Evolutionary conservation across 2,113 vertebrate genomes (phyloP).

Genomic region (Aramus guarauna): DNA sequence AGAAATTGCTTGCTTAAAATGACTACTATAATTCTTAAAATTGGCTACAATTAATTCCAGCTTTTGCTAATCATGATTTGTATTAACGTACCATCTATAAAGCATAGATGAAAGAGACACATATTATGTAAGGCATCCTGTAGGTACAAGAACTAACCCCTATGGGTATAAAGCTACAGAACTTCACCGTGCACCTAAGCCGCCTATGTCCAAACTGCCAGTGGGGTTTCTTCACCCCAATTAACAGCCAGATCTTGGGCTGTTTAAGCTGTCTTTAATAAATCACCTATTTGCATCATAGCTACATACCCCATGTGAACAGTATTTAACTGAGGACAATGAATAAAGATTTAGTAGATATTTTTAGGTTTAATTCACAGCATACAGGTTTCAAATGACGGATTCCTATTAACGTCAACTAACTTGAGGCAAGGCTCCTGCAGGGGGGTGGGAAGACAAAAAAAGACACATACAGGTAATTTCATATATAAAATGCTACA

Average conservation of each 20-base stretch:
- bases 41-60: neutral
- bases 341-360: neutral
- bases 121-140: neutral
- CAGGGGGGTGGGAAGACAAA: rapidly evolving
- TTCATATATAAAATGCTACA: neutral
- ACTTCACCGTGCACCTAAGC: neutral
- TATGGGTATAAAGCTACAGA: neutral
- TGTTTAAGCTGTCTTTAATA: neutral
- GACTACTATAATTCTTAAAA: neutral
- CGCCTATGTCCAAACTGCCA: neutral
- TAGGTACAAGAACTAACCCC: neutral
- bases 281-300: neutral
- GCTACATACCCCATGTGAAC: neutral
- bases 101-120: neutral
- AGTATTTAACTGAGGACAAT: neutral
- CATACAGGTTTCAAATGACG: neutral
- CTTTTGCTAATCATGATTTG: neutral
- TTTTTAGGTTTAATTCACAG: neutral
- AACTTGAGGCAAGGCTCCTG: neutral
- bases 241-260: neutral
- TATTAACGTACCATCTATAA: neutral
- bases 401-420: neutral
- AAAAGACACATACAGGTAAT: neutral
- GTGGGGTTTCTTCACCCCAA: neutral
- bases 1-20: neutral